These are phyloP conservation scores for Syngnathus floridae DNA, from an alignment of 2,113 vertebrate species.

Conservation along the genomic window DNA sequence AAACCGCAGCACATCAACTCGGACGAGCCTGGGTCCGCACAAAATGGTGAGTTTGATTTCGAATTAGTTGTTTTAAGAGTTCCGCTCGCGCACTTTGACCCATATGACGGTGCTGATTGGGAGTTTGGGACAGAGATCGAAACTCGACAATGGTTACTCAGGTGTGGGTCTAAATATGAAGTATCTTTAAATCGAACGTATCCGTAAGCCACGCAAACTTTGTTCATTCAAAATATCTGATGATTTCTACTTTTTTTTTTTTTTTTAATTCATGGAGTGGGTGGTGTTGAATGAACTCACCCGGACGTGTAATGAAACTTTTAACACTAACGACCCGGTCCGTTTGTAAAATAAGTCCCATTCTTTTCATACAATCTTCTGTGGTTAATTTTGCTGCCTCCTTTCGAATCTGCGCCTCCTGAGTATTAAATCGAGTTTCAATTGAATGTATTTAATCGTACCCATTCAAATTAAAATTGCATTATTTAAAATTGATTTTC, in stretches of 20 bases:
- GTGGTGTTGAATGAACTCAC: not conserved
- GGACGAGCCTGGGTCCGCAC: constrained; percentile 72
- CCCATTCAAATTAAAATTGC: not conserved
- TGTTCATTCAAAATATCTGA: constrained; percentile 4
- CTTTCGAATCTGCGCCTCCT: not conserved
- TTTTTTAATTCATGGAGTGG: not conserved
- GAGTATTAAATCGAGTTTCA: not conserved
- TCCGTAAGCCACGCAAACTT: not conserved
- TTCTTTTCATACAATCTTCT: not conserved
- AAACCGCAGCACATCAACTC: constrained; percentile 98
- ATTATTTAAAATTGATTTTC: not conserved
- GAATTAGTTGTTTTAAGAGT: constrained; percentile 14
- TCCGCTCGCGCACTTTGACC: constrained; percentile 42
- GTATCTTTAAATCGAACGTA: not conserved
- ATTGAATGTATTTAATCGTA: not conserved
- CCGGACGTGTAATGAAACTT: not conserved
- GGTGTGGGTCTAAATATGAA: not conserved
- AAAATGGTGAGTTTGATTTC: constrained; percentile 71
- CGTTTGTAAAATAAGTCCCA: not conserved
- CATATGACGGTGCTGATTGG: constrained; percentile 27
- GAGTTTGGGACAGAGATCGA: constrained; percentile 14
- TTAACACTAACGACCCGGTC: not conserved
- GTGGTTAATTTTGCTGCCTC: no score
- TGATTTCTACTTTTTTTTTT: not conserved
- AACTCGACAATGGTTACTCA: not conserved